These are phyloP conservation scores for Brenthis hecate DNA, from an alignment of 2,888 invertebrate genomes.

Conservation along the genomic window DNA sequence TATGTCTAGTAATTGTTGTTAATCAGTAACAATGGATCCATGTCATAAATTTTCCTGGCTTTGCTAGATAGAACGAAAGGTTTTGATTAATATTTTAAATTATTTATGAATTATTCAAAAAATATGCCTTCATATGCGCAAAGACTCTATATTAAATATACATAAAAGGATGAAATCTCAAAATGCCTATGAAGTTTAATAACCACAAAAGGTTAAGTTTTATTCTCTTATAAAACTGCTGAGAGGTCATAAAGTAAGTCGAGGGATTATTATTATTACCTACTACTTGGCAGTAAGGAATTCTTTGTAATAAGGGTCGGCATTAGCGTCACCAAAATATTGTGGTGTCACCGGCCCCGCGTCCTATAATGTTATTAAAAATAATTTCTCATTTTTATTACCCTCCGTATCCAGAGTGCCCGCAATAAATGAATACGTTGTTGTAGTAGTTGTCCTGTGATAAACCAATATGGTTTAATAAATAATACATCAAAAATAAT, in stretches of 20 bases:
- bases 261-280: constrained; percentile 66
- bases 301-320: constrained; percentile 66
- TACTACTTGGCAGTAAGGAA: constrained; percentile 64
- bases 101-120: too few relatives aligned
- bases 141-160: too few relatives aligned
- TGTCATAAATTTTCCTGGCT: constrained; percentile 9
- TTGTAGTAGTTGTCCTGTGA: constrained; percentile 35
- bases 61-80: constrained; percentile 3
- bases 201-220: constrained; percentile 48
- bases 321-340: constrained; percentile 66
- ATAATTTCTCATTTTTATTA: constrained; percentile 83
- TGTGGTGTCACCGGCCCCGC: constrained; percentile 58
- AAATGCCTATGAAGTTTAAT: constrained; percentile 14
- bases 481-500: neutral
- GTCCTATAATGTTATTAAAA: constrained; percentile 75
- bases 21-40: constrained; percentile 34
- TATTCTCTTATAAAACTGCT: constrained; percentile 61
- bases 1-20: constrained; percentile 34
- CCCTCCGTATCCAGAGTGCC: constrained; percentile 41
- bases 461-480: constrained; percentile 9
- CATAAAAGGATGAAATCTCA: constrained; percentile 5
- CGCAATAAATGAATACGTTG: constrained; percentile 64
- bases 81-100: neutral
- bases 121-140: too few relatives aligned
- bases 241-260: constrained; percentile 69